Percentiles rank a stretch among this genome's conserved stretches.
phyloP scores from a whole-genome alignment of 2,888 invertebrate genomes.

The Callimorpha dominula region DNA sequence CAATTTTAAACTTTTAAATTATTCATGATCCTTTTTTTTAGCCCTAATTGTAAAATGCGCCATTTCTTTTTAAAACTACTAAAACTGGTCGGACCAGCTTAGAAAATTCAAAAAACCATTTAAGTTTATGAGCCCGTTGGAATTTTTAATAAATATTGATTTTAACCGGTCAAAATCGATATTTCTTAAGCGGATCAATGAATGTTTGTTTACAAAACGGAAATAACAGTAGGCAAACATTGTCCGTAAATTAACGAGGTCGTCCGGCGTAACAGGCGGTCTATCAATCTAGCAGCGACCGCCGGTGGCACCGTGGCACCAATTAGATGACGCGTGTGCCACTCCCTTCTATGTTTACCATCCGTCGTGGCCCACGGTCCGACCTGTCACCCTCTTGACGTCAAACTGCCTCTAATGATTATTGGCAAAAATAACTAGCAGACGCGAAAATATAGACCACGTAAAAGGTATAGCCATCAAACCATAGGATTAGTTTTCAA shows the following conservation, averaged over 20 bases:
- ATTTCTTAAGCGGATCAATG: constrained; percentile 32
- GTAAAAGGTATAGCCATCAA: constrained; percentile 1
- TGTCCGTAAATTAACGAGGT: constrained; percentile 69
- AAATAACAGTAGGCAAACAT: constrained; percentile 69
- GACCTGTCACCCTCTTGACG: constrained; percentile 68
- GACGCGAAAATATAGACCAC: constrained; percentile 48
- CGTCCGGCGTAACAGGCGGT: constrained; percentile 75
- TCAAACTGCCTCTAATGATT: constrained; percentile 65
- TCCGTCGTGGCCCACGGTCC: constrained; percentile 35
- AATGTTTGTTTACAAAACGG: constrained; percentile 48
- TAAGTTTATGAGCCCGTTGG: too few species aligned
- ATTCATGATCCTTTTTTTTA: too few species aligned
- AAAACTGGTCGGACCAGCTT: too few species aligned
- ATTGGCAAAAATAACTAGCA: constrained; percentile 57
- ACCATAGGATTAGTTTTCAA: too few species aligned
- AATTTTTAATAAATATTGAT: too few species aligned
- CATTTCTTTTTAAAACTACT: too few species aligned
- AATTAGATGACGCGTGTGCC: constrained; percentile 75
- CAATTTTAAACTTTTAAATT: too few species aligned
- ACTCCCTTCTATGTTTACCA: constrained; percentile 69
- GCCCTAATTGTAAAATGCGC: too few species aligned
- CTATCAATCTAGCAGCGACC: constrained; percentile 77
- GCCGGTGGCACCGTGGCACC: constrained; percentile 46
- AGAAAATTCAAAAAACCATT: too few species aligned
- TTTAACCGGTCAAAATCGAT: neutral